Evolutionary conservation across 2,888 invertebrate genomes (phyloP).

Genomic region (Cephalotes varians): DNA sequence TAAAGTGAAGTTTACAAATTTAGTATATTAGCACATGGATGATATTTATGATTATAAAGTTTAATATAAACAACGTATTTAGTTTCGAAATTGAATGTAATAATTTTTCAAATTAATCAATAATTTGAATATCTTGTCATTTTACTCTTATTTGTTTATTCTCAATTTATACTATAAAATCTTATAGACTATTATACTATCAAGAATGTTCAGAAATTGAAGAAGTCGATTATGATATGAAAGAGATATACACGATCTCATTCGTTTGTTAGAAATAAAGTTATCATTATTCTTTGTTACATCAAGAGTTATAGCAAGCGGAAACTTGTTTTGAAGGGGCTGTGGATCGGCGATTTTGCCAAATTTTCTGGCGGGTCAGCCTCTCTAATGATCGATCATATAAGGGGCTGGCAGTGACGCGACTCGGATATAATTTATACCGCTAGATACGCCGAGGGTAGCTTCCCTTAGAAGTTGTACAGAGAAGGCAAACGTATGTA

Average conservation of each 20-base stretch:
- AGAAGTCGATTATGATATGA: background rate
- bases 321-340: conserved; percentile 43
- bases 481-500: conserved; percentile 57
- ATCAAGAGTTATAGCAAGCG: conserved; percentile 8
- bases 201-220: background rate
- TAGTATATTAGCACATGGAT: background rate
- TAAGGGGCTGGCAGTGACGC: conserved; percentile 84
- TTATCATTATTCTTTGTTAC: conserved; percentile 50
- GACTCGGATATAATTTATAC: conserved; percentile 85
- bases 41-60: too few relatives aligned
- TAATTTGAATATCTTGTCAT: background rate
- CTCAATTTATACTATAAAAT: background rate
- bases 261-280: conserved; percentile 48
- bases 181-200: background rate
- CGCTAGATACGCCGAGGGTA: conserved; percentile 83
- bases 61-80: background rate
- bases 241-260: background rate
- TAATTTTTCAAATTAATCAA: background rate
- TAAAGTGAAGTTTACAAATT: background rate
- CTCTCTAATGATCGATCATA: conserved; percentile 85
- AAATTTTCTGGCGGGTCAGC: conserved; percentile 84
- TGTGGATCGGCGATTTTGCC: conserved; percentile 76
- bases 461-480: conserved; percentile 80
- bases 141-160: background rate
- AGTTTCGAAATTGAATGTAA: background rate